Base-by-base conservation (phyloP, 2,888 invertebrate genomes). In the Cybosia mesomella region DNA sequence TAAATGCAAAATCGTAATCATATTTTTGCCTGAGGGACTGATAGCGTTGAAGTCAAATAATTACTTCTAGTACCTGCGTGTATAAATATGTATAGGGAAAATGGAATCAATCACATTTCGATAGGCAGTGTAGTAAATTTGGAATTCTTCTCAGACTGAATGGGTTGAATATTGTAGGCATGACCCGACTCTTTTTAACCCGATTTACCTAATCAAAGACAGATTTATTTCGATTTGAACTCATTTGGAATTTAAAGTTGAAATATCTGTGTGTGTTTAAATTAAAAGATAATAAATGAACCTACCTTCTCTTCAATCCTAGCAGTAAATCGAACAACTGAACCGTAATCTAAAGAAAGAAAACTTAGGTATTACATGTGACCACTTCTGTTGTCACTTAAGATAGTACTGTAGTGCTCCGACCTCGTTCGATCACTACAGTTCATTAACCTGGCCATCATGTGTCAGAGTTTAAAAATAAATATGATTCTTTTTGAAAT, bases 111-210 rank as follows among this genome's bases (percentile, higher is more conserved):
- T 49, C 49, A 49, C 49, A 49, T 49, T 49, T 49, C 49, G n/a
- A 49, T 49, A n/a, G 18, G 49, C 49, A 49, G n/a, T n/a, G n/a
- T 49, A 49, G n/a, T n/a, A n/a, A 60, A 43, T 24, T 24, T 58
- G 1, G 3, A 2, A 49, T 49, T 49, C 49, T 49, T 49, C 49
- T 49, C 49, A 49, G 49, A 49, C n/a, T n/a, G 49, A 49, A 49
- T n/a, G n/a, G 49, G n/a, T n/a, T 49, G 18, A n/a, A n/a, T 49
- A 49, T 49, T 49, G 49, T 49, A 49, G 49, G 49, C 49, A 49
- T 49, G 49, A 49, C 49, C 49, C 49, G 5, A 49, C 8, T 49
- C n/a, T n/a, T 49, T 49, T n/a, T 49, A 49, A 49, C 49, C 49
- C 49, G 49, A n/a, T n/a, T 49, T 9, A 49, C 49, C 49, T 49